A percentile compares a stretch with the other conserved stretches of the same genome.
Conservation (phyloP, 1,140 invertebrate species). For the Pseudomyrmex flavicornis region DNA sequence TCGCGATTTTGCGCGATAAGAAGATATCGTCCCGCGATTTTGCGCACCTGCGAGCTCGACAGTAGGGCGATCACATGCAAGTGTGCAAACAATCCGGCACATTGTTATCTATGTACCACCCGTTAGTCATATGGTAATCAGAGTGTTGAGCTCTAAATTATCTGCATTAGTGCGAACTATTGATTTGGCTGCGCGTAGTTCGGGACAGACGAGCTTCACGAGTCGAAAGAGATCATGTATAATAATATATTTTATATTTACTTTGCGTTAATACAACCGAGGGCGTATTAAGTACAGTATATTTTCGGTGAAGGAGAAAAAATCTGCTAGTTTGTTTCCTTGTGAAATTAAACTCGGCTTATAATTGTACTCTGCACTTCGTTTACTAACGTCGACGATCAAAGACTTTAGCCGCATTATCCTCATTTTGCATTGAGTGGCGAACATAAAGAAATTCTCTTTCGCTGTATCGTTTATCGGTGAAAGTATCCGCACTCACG, state of each 20-base stretch:
- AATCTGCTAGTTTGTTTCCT: neutral
- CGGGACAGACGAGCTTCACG: conserved; percentile 45
- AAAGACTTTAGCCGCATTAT: conserved; percentile 9
- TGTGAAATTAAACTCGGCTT: neutral
- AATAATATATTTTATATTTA: too few relatives aligned
- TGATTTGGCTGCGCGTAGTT: conserved; percentile 66
- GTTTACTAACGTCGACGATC: neutral
- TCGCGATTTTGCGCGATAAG: neutral
- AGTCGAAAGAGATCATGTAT: conserved; percentile 5
- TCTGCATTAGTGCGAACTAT: conserved; percentile 71
- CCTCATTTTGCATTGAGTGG: neutral
- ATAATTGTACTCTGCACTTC: neutral
- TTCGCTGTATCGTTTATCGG: conserved; percentile 15
- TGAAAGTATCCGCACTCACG: conserved; percentile 29
- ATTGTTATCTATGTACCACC: conserved; percentile 69
- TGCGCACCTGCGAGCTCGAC: conserved; percentile 25
- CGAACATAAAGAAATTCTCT: conserved; percentile 31
- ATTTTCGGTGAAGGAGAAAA: conserved; percentile 6
- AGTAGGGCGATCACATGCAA: neutral
- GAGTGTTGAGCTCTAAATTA: conserved; percentile 74
- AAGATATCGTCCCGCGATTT: conserved; percentile 18
- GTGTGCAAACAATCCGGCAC: conserved; percentile 42
- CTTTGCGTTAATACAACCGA: neutral
- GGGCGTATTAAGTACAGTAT: neutral
- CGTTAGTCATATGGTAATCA: conserved; percentile 74